Evolutionary conservation across 2,888 invertebrate species (phyloP).

Genomic region (Hydriomena furcata): DNA sequence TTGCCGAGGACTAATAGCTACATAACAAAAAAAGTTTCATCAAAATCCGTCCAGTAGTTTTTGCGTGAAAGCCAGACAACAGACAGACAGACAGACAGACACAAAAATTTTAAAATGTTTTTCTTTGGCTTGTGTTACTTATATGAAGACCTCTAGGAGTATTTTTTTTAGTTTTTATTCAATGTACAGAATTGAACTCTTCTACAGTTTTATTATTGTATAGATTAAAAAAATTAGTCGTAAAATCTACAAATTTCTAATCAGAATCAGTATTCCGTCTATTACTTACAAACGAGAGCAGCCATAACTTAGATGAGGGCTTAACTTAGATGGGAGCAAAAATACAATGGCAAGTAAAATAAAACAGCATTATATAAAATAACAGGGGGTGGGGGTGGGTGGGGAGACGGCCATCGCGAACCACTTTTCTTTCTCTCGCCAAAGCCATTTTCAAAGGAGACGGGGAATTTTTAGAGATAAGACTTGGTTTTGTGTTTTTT

Average conservation of each 20-base stretch:
- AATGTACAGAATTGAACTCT: too few species aligned
- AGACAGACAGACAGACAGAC: too few species aligned
- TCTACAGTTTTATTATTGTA: too few species aligned
- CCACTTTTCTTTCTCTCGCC: constrained; percentile 75
- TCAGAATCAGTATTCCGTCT: constrained; percentile 1
- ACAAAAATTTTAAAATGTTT: too few species aligned
- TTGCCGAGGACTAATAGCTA: too few species aligned
- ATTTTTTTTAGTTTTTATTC: too few species aligned
- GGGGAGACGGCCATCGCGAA: constrained; percentile 53
- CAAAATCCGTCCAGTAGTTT: too few species aligned
- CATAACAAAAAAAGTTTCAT: too few species aligned
- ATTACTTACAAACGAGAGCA: constrained; percentile 8
- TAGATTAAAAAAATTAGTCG: background rate
- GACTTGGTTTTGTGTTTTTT: constrained; percentile 13
- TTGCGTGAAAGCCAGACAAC: too few species aligned
- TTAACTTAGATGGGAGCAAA: constrained; percentile 48
- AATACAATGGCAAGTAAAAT: constrained; percentile 67
- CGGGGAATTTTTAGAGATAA: constrained; percentile 46
- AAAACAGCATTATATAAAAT: constrained; percentile 66
- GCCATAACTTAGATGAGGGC: constrained; percentile 33
- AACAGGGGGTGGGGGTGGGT: constrained; percentile 41
- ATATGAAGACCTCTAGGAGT: too few species aligned
- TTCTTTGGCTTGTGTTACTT: too few species aligned
- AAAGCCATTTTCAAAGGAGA: constrained; percentile 56
- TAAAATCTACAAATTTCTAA: constrained; percentile 6